Evolutionary conservation across 2,113 vertebrate species (phyloP), one percentile per base, ranked within the genome.

Genomic region (Prietella phreatophila): DNA sequence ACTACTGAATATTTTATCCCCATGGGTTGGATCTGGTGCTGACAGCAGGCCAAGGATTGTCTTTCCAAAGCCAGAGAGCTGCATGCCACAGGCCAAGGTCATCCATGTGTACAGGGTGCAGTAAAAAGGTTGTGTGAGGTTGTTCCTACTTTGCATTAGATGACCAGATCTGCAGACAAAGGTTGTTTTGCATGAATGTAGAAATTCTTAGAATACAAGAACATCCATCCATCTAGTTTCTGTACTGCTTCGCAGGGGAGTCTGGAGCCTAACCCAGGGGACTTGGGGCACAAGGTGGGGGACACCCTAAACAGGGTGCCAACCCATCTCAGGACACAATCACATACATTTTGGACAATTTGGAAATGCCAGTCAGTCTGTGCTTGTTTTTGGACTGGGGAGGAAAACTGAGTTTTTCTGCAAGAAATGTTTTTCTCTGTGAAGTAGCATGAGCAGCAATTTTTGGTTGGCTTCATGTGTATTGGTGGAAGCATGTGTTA

Each of bases 1-100:
- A 47, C 39, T 87, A 71, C 78, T 95, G 83, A 93, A 94, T 93
- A 93, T 93, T 94, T 95, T 55, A 94, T 93, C 88, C 65, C 80
- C 30, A 56, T 19, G 85, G 89, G 58, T 78, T 71, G 82, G 91
- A 69, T 88, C 84, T 27, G 85, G 55, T 81, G 67, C 84, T 83
- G 60, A 58, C 20, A 73, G 39, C 42, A 53, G 60, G 60, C 60
- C 73, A 30, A 33, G 50, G 87, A 81, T 89, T 85, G 69, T 75
- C 86, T 91, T 89, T 84, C 86, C 55, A 69, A 58, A 83, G 47
- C 78, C 63, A 63, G 58, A 25, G 42, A 55, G 53, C 20, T 82
- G 69, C 69, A 58, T 15, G 20, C 39, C 55, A 58, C 79, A 81
- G 27, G 15, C 36, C 50, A 80, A 80, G 78, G 79, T 76, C 84